These are phyloP conservation scores for Agapostemon virescens DNA, from an alignment of 2,888 invertebrate species.

Conservation along the genomic window DNA sequence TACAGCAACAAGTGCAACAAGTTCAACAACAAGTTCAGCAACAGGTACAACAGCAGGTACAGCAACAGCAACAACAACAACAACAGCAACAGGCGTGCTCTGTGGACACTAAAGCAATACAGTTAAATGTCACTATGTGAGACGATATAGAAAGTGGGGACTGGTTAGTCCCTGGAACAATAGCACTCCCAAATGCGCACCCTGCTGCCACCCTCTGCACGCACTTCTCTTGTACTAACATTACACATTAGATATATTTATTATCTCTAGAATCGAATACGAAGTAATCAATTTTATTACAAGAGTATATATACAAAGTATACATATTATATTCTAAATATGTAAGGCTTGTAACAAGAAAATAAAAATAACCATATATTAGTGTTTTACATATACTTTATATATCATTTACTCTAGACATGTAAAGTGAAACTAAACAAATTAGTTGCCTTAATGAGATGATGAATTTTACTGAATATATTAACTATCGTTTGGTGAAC, in stretches of 20 bases:
- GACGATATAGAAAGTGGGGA: conserved; percentile 75
- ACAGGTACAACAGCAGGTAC: conserved; percentile 75
- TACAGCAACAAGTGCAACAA: conserved; percentile 77
- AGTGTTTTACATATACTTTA: conserved; percentile 81
- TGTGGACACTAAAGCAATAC: conserved; percentile 80
- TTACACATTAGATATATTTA: conserved; percentile 80
- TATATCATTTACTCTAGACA: conserved; percentile 79
- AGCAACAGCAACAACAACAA: conserved; percentile 76
- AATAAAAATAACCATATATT: conserved; percentile 80
- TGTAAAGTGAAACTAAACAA: conserved; percentile 75
- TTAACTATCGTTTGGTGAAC: conserved; percentile 72
- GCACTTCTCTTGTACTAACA: conserved; percentile 80
- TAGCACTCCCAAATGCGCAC: conserved; percentile 77
- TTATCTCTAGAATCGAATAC: conserved; percentile 78
- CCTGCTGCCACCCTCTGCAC: conserved; percentile 80
- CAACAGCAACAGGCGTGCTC: conserved; percentile 77
- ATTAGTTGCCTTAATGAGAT: conserved; percentile 79
- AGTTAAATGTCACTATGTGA: conserved; percentile 80
- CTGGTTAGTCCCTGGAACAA: conserved; percentile 73
- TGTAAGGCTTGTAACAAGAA: conserved; percentile 81
- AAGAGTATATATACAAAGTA: conserved; percentile 79
- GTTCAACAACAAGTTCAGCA: conserved; percentile 78
- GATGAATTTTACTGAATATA: conserved; percentile 71
- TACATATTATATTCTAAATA: conserved; percentile 80
- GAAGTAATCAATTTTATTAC: conserved; percentile 79